These are phyloP conservation scores for Melinopterus prodromus DNA, from an alignment of 2,888 invertebrate genomes.

Conservation along the genomic window DNA sequence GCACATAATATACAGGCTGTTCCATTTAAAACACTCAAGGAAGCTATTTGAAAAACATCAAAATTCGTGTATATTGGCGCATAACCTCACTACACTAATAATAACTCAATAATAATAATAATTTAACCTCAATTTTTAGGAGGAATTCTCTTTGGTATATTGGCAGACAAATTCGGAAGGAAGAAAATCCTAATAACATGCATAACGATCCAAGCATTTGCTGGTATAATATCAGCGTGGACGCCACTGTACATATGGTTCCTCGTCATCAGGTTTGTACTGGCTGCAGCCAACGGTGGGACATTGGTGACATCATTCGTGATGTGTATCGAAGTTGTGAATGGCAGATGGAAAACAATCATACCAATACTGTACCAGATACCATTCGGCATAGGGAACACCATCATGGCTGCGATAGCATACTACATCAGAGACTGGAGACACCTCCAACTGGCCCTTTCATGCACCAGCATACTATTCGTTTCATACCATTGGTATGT, in stretches of 20 bases:
- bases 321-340: slow-evolving; percentile 70
- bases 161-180: slow-evolving; percentile 71
- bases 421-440: slow-evolving; percentile 71
- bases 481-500: slow-evolving; percentile 63
- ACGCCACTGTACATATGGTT: slow-evolving; percentile 66
- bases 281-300: slow-evolving; percentile 70
- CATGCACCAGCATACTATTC: slow-evolving; percentile 63
- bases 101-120: too few species aligned
- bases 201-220: slow-evolving; percentile 64
- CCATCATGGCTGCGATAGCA: slow-evolving; percentile 66
- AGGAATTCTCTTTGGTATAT: slow-evolving; percentile 66
- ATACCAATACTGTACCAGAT: slow-evolving; percentile 71
- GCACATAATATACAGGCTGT: too few species aligned
- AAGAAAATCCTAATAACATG: slow-evolving; percentile 66
- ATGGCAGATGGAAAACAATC: slow-evolving; percentile 68
- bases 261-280: slow-evolving; percentile 64
- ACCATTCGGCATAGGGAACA: slow-evolving; percentile 69
- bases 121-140: slow-evolving; percentile 52
- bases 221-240: slow-evolving; percentile 64
- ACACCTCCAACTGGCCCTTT: slow-evolving; percentile 65
- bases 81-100: too few species aligned
- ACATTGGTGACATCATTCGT: slow-evolving; percentile 73
- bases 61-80: too few species aligned
- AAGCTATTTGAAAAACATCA: too few species aligned
- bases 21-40: too few species aligned